Evolutionary conservation across 2,797 vertebrate species (phyloP).

Genomic region (Gouania willdenowi): DNA sequence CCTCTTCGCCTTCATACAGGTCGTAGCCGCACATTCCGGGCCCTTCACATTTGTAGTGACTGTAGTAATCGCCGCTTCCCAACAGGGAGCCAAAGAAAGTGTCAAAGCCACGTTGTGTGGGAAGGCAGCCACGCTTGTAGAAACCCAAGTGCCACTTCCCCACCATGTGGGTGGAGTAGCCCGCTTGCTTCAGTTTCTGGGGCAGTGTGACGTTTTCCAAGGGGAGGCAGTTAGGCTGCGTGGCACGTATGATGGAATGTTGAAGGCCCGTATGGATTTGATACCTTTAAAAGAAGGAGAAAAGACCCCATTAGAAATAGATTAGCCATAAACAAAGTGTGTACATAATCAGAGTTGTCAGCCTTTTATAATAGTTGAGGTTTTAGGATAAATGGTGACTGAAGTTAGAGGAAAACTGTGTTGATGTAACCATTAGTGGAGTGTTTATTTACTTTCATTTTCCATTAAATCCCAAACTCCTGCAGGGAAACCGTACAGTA

Average conservation of each 20-base stretch:
- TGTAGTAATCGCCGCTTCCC: constrained; percentile 95
- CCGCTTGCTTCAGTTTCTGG: constrained; percentile 89
- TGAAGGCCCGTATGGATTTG: constrained; percentile 98
- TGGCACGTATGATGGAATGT: constrained; percentile 93
- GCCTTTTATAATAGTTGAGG: no score
- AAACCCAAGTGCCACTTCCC: constrained; percentile 99
- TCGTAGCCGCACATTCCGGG: constrained; percentile 92
- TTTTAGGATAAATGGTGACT: no score
- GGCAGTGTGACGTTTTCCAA: constrained; percentile 91
- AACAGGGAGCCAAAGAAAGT: constrained; percentile 93
- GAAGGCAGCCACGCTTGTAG: constrained; percentile 91
- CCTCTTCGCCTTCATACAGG: constrained; percentile 89
- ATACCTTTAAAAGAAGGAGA: constrained; percentile 77
- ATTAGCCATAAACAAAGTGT: no score
- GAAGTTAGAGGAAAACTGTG: no score
- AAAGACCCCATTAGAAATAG: constrained; percentile 1
- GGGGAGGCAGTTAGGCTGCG: constrained; percentile 94
- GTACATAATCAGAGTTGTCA: no score
- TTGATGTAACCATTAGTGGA: no score
- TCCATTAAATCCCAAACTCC: no score
- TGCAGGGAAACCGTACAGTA: no score
- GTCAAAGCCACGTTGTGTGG: constrained; percentile 92
- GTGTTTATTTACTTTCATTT: no score
- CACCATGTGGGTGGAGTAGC: constrained; percentile 96
- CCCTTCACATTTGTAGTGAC: constrained; percentile 94